Percentiles rank a stretch among this genome's conserved stretches.
Evolutionary conservation across 2,888 invertebrate species (phyloP).

Genomic region (Oscheius sp.): DNA sequence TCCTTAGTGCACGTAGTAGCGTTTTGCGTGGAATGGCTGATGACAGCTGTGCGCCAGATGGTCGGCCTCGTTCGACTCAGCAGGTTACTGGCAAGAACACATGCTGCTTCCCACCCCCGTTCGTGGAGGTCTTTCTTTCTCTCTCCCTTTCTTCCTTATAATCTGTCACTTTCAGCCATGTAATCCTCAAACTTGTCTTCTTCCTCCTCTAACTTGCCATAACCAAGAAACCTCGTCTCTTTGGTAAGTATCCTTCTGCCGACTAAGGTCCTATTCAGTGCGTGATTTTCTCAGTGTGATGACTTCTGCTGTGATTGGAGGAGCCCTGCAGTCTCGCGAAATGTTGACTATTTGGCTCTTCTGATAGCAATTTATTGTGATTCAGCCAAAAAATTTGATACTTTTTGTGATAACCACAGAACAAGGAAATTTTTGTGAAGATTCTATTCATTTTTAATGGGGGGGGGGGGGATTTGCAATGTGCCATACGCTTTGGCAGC

Average conservation of each 20-base stretch:
- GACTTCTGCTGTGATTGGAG: constrained; percentile 54
- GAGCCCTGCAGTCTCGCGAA: constrained; percentile 46
- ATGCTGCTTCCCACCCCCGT: constrained; percentile 2
- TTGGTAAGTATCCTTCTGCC: neutral
- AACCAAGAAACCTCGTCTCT: constrained; percentile 9
- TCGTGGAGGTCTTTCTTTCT: constrained; percentile 17
- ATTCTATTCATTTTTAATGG: neutral
- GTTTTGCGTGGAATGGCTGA: constrained; percentile 31
- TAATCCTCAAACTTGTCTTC: neutral
- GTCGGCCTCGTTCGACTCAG: neutral
- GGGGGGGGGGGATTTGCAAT: neutral
- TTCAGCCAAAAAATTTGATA: constrained; percentile 11
- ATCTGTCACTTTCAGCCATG: constrained; percentile 5
- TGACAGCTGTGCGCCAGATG: constrained; percentile 32
- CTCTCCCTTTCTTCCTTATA: neutral
- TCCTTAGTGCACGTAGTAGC: constrained; percentile 2
- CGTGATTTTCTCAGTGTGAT: constrained; percentile 38
- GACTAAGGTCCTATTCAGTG: constrained; percentile 10
- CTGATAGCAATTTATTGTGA: constrained; percentile 21
- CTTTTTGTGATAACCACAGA: constrained; percentile 21
- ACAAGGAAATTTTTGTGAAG: no score
- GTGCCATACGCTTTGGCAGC: no score
- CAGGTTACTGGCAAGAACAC: neutral
- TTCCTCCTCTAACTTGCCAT: constrained; percentile 17
- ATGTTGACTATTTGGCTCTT: constrained; percentile 22